phyloP scores from a whole-genome alignment of 2,113 vertebrate genomes.

The Cheilinus undulatus region DNA sequence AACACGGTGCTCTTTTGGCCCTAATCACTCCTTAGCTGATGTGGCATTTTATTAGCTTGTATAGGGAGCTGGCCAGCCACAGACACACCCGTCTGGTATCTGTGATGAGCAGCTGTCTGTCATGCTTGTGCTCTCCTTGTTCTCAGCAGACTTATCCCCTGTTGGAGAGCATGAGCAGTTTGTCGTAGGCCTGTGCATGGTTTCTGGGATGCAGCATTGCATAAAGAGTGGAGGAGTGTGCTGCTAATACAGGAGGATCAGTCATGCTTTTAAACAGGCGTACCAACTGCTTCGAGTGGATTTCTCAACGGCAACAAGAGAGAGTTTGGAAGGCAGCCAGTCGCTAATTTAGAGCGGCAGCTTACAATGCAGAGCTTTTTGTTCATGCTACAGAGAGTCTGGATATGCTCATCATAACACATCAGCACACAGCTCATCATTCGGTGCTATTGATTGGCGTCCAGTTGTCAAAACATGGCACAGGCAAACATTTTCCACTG shows the following conservation, averaged over 20 bases:
- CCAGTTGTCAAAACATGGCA: conserved; percentile 31
- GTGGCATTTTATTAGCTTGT: conserved; percentile 52
- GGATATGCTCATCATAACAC: conserved; percentile 39
- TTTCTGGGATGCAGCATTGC: conserved; percentile 6
- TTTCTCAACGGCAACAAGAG: conserved; percentile 39
- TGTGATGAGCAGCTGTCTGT: conserved; percentile 62
- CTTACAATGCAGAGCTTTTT: conserved; percentile 29
- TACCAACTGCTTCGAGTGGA: conserved; percentile 28
- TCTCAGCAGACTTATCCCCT: conserved; percentile 45
- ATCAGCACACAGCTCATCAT: background rate
- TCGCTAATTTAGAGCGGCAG: conserved; percentile 31
- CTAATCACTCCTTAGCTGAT: conserved; percentile 66
- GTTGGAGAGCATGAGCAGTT: conserved; percentile 22
- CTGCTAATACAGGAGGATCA: conserved; percentile 38
- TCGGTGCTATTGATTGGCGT: conserved; percentile 8
- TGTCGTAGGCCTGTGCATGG: background rate
- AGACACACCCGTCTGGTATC: conserved; percentile 39
- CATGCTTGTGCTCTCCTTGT: conserved; percentile 11
- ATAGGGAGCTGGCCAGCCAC: conserved; percentile 30
- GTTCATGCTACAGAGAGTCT: conserved; percentile 28
- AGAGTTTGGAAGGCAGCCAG: conserved; percentile 34
- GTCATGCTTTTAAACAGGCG: conserved; percentile 44
- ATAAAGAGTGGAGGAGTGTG: conserved; percentile 7
- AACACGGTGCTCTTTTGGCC: conserved; percentile 32
- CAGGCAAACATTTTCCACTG: conserved; percentile 17